Base-by-base conservation (phyloP, 2,797 vertebrate genomes). In the Fistularia tabacaria region DNA sequence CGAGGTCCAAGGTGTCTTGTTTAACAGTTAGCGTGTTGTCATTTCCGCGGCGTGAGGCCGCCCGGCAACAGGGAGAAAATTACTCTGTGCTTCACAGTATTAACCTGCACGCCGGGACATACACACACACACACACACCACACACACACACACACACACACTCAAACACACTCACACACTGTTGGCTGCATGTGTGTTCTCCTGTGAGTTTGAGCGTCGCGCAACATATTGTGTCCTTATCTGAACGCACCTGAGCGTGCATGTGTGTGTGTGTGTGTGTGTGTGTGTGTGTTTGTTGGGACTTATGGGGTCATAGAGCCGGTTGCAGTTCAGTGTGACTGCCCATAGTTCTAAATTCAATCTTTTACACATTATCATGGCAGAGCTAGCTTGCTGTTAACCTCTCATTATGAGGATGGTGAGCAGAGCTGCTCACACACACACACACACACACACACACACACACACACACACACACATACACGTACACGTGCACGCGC, bases 21-120 rank as follows among this genome's bases (percentile, higher is more conserved):
- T 85, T 82, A 86, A 86, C 83, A 81, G 79, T 82, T 86, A 88
- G 78, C 79, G 81, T 83, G 80, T 80, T 86, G 84, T 85, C 74
- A 39, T 82, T 76, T 69, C 73, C 76, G 56, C 82, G 81, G 81
- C 60, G 57, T 73, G 78, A 77, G 80, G 75, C 79, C 48, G 49
- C 72, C 36, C 49, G 50, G 66, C 58, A 74, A 84, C 84, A 79
- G 56, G 66, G 64, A 74, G 78, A 81, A 85, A 83, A 87, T 79
- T 66, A 77, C 82, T 83, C 78, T 66, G 68, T 47, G 74, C 72
- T 79, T 78, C 69, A 63, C 77, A 66, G 75, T 72, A 74, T 83
- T 83, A 86, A 83, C 81, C 80, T 79, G 67, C 72, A 41, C 65
- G 57, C 70, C 75, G 73, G 64, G 57, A 74, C 71, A 77, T 68